Conservation (phyloP, 2,888 invertebrate species). For the Dolichopus griseipennis region DNA sequence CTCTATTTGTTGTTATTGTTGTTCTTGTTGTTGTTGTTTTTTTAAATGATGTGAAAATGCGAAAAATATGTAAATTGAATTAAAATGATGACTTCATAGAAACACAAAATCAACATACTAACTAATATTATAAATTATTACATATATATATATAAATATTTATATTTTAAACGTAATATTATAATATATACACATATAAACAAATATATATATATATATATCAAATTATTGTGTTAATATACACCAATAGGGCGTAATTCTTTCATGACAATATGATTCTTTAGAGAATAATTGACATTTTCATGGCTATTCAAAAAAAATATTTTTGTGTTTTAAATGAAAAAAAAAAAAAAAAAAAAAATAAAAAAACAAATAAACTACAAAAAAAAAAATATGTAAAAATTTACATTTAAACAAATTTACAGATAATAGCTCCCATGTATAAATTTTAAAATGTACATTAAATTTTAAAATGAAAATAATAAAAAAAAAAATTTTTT, state of each 20-base stretch:
- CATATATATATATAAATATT: not conserved
- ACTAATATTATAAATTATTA: not conserved
- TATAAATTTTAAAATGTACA: too few species aligned
- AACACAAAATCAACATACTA: not conserved
- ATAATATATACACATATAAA: too few species aligned
- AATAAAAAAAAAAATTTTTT: too few species aligned
- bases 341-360: not conserved
- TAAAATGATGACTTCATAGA: constrained; percentile 1
- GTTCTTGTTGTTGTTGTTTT: not conserved
- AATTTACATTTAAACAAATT: not conserved
- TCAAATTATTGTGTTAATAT: not conserved
- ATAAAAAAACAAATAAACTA: too few species aligned
- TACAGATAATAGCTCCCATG: too few species aligned
- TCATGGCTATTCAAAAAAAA: not conserved
- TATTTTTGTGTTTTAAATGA: not conserved
- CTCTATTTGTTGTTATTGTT: not conserved
- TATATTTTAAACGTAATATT: not conserved
- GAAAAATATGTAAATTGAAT: constrained; percentile 6
- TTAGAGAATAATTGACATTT: not conserved
- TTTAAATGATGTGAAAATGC: not conserved
- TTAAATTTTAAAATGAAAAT: too few species aligned
- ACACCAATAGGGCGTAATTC: not conserved
- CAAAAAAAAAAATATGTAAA: too few species aligned
- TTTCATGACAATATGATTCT: not conserved
- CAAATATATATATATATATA: too few species aligned